A percentile compares a stretch with the other conserved stretches of the same genome.
Evolutionary conservation across 2,113 vertebrate genomes (phyloP).

Genomic region (Felis chaus): DNA sequence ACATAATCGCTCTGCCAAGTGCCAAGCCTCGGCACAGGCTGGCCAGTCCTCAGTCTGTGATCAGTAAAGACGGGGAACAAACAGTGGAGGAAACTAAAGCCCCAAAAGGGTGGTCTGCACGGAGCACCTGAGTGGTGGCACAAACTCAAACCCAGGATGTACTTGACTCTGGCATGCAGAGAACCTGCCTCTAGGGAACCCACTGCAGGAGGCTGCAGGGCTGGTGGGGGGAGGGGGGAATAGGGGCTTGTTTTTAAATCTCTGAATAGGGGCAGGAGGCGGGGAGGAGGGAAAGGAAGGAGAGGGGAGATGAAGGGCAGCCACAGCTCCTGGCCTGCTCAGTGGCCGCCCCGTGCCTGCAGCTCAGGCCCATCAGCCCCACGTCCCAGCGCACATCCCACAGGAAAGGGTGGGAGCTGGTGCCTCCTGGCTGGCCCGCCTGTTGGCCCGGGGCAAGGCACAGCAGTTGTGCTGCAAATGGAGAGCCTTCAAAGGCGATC

Average conservation of each 20-base stretch:
- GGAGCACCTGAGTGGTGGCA: neutral
- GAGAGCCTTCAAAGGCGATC: constrained; percentile 47
- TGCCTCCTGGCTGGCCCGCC: constrained; percentile 20
- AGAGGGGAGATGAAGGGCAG: neutral
- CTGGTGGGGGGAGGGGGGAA: rapidly evolving
- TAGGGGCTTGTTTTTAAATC: neutral
- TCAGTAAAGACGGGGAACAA: neutral
- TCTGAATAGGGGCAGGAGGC: neutral
- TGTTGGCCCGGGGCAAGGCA: neutral
- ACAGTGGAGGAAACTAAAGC: neutral
- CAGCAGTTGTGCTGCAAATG: neutral
- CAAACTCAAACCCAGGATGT: neutral
- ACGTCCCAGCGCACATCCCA: neutral
- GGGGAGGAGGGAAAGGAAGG: neutral
- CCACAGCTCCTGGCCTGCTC: neutral
- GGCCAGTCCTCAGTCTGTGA: neutral
- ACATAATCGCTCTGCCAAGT: neutral
- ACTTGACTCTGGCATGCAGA: rapidly evolving
- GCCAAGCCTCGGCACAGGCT: neutral
- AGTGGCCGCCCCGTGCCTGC: neutral
- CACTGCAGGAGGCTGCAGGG: neutral
- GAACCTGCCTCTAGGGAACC: neutral
- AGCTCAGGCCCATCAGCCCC: neutral
- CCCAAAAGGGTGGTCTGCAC: neutral
- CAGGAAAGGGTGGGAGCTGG: constrained; percentile 62